Evolutionary conservation across 1,140 invertebrate genomes (phyloP).

Genomic region (Ooceraea biroi): DNA sequence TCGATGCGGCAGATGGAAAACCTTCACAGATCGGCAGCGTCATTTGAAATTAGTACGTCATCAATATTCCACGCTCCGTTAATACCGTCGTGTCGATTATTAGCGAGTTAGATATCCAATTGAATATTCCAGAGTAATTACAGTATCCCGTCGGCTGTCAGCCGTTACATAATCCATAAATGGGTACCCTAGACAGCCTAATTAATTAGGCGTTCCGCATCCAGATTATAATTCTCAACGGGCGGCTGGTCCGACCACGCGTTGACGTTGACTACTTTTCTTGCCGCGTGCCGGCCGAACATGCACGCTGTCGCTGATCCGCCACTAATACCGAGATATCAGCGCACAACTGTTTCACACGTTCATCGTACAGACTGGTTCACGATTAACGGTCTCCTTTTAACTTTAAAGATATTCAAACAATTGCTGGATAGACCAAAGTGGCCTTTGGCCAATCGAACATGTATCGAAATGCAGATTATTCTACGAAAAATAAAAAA

Average conservation of each 20-base stretch:
- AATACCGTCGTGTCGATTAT: slow-evolving; percentile 78
- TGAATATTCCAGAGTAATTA: slow-evolving; percentile 80
- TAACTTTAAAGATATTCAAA: background rate
- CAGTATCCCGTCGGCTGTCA: slow-evolving; percentile 70
- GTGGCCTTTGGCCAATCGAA: background rate
- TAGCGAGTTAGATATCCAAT: slow-evolving; percentile 78
- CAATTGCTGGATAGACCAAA: background rate
- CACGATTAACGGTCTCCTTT: background rate
- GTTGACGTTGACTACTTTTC: slow-evolving; percentile 63
- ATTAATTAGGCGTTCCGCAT: slow-evolving; percentile 68
- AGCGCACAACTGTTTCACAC: too few relatives aligned
- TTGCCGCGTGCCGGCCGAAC: slow-evolving; percentile 12
- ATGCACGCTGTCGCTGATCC: background rate
- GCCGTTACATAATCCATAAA: slow-evolving; percentile 71
- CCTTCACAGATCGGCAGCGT: slow-evolving; percentile 10
- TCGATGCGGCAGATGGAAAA: slow-evolving; percentile 27
- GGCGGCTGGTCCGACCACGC: slow-evolving; percentile 28
- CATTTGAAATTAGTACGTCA: slow-evolving; percentile 70
- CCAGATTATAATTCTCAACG: slow-evolving; percentile 50
- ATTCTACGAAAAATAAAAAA: background rate
- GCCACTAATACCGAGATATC: background rate
- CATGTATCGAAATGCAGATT: background rate
- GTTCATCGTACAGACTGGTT: background rate
- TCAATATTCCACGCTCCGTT: slow-evolving; percentile 78
- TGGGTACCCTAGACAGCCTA: slow-evolving; percentile 56